These are phyloP conservation scores for Andrena dorsata DNA, from an alignment of 2,888 invertebrate species.

Conservation along the genomic window DNA sequence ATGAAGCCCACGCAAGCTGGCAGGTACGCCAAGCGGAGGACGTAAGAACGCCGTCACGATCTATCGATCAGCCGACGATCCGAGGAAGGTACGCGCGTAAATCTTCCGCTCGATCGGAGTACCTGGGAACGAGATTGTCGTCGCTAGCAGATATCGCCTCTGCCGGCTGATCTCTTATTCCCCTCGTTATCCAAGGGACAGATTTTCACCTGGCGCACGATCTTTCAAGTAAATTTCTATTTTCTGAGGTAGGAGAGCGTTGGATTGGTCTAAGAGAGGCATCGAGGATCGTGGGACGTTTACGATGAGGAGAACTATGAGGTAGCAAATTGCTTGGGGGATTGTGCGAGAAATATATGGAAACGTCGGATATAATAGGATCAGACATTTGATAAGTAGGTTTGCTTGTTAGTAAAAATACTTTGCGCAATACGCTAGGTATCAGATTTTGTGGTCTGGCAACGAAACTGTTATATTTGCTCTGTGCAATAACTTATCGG, in stretches of 20 bases:
- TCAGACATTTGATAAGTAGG: not conserved
- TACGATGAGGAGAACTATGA: not conserved
- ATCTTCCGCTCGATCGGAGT: conserved; percentile 48
- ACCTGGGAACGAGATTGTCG: conserved; percentile 45
- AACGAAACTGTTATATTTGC: too few relatives aligned
- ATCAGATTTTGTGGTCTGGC: too few relatives aligned
- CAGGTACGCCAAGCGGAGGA: conserved; percentile 44
- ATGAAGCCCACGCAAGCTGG: conserved; percentile 41
- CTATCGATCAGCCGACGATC: conserved; percentile 66
- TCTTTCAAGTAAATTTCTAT: conserved; percentile 16
- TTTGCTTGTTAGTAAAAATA: too few relatives aligned
- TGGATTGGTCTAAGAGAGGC: not conserved
- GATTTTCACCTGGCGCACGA: conserved; percentile 21
- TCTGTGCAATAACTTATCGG: too few relatives aligned
- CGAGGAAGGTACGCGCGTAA: conserved; percentile 56
- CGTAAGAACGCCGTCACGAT: conserved; percentile 60
- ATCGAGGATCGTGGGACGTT: not conserved
- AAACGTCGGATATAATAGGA: not conserved
- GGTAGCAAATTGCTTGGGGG: not conserved
- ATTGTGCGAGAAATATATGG: not conserved
- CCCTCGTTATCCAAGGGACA: conserved; percentile 22
- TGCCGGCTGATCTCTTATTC: conserved; percentile 35
- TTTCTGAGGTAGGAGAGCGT: not conserved
- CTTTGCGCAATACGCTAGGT: too few relatives aligned
- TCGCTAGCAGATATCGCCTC: conserved; percentile 28